phyloP scores from a whole-genome alignment of 2,113 vertebrate genomes.

The Cyanoderma ruficeps region DNA sequence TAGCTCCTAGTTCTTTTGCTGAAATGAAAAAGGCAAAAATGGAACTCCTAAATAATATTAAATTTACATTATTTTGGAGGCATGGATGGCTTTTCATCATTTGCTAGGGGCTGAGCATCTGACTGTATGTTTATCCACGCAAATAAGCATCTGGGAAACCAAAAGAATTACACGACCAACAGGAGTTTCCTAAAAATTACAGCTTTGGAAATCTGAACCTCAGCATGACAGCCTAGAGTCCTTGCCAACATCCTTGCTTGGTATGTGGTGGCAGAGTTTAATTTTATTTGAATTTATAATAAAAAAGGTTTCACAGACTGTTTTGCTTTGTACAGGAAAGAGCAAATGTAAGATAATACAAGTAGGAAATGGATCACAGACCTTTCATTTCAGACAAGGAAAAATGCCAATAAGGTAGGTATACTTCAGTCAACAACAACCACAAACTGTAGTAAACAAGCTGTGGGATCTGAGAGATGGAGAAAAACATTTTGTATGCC shows the following conservation, averaged over 20 bases:
- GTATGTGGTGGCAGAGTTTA: not conserved
- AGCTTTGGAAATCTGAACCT: not conserved
- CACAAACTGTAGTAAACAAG: not conserved
- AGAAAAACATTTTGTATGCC: not conserved
- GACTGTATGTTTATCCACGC: rapidly evolving
- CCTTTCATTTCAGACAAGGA: not conserved
- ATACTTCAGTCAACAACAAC: not conserved
- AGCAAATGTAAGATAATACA: not conserved
- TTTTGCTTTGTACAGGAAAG: not conserved
- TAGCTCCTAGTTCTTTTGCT: not conserved
- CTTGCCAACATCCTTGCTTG: not conserved
- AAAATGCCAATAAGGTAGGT: not conserved
- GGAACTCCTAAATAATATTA: not conserved
- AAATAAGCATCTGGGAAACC: not conserved
- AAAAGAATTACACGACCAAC: not conserved
- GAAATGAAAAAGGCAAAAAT: not conserved
- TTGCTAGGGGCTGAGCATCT: not conserved
- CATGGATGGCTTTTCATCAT: not conserved
- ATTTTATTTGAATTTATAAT: not conserved
- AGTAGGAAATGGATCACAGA: not conserved
- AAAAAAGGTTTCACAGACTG: not conserved
- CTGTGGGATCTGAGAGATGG: not conserved
- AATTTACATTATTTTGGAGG: not conserved
- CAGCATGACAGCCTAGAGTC: not conserved
- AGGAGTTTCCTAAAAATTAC: not conserved